Base-by-base conservation (phyloP, 2,888 invertebrate species). In the Incurvaria masculella region DNA sequence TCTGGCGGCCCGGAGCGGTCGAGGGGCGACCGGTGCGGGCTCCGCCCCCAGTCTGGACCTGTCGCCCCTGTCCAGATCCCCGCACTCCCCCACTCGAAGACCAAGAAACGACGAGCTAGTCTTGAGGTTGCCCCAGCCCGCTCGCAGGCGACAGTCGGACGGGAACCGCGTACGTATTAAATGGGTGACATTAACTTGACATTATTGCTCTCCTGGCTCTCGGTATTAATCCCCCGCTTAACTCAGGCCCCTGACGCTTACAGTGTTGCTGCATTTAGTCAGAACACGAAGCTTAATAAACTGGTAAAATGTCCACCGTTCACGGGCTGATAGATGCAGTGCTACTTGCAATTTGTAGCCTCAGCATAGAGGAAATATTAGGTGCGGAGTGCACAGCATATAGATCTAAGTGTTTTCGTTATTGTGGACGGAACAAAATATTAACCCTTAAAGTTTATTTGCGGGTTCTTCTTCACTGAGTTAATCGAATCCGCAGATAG, bases 151-250 rank as follows among this genome's bases (percentile, higher is more conserved):
- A 70, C 62, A 69, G 69, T 69, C 69, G 66, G 61, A 67, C 68
- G 68, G 68, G 66, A 68, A 64, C 19, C 41, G 43, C 33, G 64
- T 68, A 67, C 65, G 63, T 69, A 68, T 71, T 69, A 70, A 73
- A 75, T 71, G 72, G 65, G 63, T 62, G 63, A 70, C 74, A 75
- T 73, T 74, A 72, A 69, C 69, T 69, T 64, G 69, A 69, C 69
- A 68, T 69, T 74, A 73, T 73, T 72, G 69, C 74, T 69, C 66
- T 67, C 68, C 65, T 65, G 63, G 67, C 69, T 64, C 65, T 49
- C 64, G 60, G 64, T 72, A 72, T 73, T 72, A 73, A 73, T 74
- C 70, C 69, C 63, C 11, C 8, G 33, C 33, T 33, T 33, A 33
- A 33, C 33, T 33, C 33, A 14, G 33, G 11, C 23, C 10, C 23